Conservation (phyloP, 2,113 vertebrate genomes). For the Psettodes erumei region DNA sequence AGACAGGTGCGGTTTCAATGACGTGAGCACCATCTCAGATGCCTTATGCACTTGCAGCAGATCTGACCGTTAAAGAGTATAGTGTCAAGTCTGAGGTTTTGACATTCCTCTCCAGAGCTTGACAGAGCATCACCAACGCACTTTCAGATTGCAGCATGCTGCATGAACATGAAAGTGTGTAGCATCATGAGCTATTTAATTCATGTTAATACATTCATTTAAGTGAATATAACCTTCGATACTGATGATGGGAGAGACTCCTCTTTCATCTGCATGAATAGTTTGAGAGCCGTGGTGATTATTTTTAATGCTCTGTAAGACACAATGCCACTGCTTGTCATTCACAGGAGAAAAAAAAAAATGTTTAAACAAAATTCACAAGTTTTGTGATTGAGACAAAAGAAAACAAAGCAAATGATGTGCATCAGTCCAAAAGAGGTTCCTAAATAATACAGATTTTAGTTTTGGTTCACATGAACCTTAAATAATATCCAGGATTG, state of each 20-base stretch:
- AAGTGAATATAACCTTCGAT: not conserved
- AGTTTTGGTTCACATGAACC: not conserved
- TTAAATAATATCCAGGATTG: not conserved
- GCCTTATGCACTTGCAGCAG: slow-evolving; percentile 25
- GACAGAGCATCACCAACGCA: slow-evolving; percentile 61
- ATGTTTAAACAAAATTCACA: not conserved
- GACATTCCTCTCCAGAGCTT: slow-evolving; percentile 36
- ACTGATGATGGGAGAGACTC: not conserved
- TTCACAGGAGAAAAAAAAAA: not conserved
- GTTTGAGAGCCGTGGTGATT: not conserved
- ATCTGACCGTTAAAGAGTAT: slow-evolving; percentile 42
- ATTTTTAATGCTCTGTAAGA: slow-evolving; percentile 15
- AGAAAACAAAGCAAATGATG: too few relatives aligned
- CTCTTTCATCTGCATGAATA: not conserved
- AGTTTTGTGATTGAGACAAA: not conserved
- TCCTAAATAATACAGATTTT: not conserved
- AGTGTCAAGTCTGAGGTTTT: slow-evolving; percentile 54
- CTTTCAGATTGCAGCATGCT: slow-evolving; percentile 45
- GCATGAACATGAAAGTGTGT: slow-evolving; percentile 6
- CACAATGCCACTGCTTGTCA: not conserved
- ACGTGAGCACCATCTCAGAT: slow-evolving; percentile 38
- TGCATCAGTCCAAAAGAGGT: not conserved
- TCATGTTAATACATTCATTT: not conserved
- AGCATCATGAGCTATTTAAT: slow-evolving; percentile 1
- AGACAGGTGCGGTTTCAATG: slow-evolving; percentile 37